Base-by-base conservation (phyloP, 2,888 invertebrate species). In the Hypomecis punctinalis region DNA sequence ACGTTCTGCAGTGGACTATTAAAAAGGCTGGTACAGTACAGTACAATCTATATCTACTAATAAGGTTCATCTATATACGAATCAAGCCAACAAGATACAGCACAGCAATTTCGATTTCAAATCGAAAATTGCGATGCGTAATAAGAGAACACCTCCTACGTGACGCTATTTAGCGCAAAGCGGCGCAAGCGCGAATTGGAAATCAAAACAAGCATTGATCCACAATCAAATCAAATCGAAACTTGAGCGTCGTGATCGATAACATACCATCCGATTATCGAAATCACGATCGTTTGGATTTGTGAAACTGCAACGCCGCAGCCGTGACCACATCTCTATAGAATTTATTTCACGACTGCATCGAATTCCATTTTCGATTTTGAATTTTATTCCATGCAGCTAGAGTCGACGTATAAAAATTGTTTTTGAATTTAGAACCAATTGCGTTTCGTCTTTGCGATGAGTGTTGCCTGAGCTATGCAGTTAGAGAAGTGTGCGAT, bases 151-250 rank as follows among this genome's bases (percentile, higher is more conserved):
- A 75, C 79, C 79, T 77, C 68, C 81, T 92, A 91, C 92, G 93
- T 93, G 93, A 90, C 82, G 88, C 92, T 91, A 90, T 92, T 93
- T 93, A 93, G 86, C 89, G 82, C 84, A 80, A 89, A 89, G 87
- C 87, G 84, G 84, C 82, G 90, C 88, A 90, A 88, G 91, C 91
- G 91, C 87, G 91, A 92, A 93, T 92, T 93, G 91, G 88, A 93
- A 91, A 93, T 92, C 93, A 92, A 92, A 93, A 92, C 93, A 91
- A 89, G 86, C 65, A 88, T 86, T 84, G 87, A 85, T 89, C 81
- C 86, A 85, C 90, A 88, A 90, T 92, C 91, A 89, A 89, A 86
- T 83, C 91, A 84, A 91, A 89, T 91, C 87, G 89, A 90, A 88
- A 86, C 86, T 83, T 88, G 86, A 86, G 75, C 87, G 77, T 90